Base-by-base conservation (phyloP, 2,888 invertebrate genomes). In the Oligia strigilis region DNA sequence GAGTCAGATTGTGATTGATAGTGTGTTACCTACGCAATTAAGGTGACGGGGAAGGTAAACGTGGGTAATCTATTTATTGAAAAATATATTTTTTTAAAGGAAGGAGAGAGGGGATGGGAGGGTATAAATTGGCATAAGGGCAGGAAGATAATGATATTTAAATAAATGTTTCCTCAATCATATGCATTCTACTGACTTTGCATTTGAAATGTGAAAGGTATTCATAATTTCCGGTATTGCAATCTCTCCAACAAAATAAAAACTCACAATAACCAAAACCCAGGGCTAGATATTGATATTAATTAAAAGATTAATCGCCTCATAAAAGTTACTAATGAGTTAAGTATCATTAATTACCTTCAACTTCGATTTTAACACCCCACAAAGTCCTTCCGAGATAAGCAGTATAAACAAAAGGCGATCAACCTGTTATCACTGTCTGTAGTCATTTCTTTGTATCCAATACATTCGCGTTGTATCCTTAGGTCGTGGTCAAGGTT, bases 401-500 rank as follows among this genome's bases (percentile, higher is more conserved):
- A 14, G 14, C 55, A 66, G 4, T 62, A 62, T 62, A 84, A 82
- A 84, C 58, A 78, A 78, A 67, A 77, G 80, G 55, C 46, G 8
- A 52, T 77, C 72, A 52, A 46, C 76, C 71, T 43, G 71, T 78
- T 78, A 86, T 82, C 84, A 13, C 9, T 40, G 43, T 40, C 19
- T 36, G 72, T 75, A 36, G 66, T 75, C 49, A 62, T 85, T 60
- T 60, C 65, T 73, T 85, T 85, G 77, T 83, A 58, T 75, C 49
- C 62, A 19, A 60, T 72, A 70, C 40, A 69, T 66, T 14, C 13
- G 60, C 40, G 65, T 36, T 43, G 65, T 75, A 36, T 49, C 43
- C 75, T 67, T 23, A 76, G 81, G 81, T 88, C 84, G 84, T 67
- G 84, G 87, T 69, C 78, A 78, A 77, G 80, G 78, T 62, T 40